Percentiles rank a stretch among this genome's conserved stretches.
Evolutionary conservation across 2,113 vertebrate genomes (phyloP).

Genomic region (Lasiurus borealis): DNA sequence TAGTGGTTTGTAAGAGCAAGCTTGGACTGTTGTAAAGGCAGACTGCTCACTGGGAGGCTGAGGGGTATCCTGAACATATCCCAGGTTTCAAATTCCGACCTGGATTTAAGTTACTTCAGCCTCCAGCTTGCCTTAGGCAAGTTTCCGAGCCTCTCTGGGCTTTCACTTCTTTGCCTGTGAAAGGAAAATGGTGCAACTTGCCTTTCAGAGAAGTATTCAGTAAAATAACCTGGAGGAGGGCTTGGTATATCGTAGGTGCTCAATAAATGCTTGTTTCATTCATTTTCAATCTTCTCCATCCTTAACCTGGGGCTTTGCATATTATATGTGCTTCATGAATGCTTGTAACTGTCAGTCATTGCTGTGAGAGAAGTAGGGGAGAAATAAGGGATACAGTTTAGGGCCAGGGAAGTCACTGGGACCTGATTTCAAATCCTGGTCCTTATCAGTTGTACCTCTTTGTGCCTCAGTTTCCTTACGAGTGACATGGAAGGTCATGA

Average conservation of each 20-base stretch:
- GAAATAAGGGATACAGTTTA: not conserved
- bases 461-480: not conserved
- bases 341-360: not conserved
- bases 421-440: not conserved
- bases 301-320: not conserved
- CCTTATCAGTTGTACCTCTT: not conserved
- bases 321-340: not conserved
- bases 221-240: not conserved
- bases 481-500: not conserved
- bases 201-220: slow-evolving; percentile 30
- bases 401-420: not conserved
- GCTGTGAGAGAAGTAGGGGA: not conserved
- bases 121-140: not conserved
- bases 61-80: not conserved
- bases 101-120: not conserved
- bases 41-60: not conserved
- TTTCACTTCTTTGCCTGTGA: not conserved
- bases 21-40: not conserved
- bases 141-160: not conserved
- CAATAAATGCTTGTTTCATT: not conserved
- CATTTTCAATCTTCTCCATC: not conserved
- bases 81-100: not conserved
- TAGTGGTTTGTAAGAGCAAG: not conserved
- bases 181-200: slow-evolving; percentile 5
- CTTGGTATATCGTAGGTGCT: not conserved